Percentiles rank a stretch among this genome's conserved stretches.
These are phyloP conservation scores for Electrophaes corylata DNA, from an alignment of 2,888 invertebrate genomes.

Conservation along the genomic window DNA sequence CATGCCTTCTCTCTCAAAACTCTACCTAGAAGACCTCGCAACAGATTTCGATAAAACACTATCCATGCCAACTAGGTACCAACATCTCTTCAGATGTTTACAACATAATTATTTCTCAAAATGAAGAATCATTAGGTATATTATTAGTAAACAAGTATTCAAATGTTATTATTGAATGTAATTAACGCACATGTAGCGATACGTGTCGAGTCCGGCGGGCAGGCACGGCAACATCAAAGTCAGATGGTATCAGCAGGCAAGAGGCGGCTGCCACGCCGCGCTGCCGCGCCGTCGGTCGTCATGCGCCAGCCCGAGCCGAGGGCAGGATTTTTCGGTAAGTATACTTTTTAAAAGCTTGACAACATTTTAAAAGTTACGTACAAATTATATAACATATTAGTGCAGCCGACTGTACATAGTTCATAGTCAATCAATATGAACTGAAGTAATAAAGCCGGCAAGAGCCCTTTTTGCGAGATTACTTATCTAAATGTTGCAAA, in stretches of 20 bases:
- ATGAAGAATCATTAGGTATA: constrained; percentile 16
- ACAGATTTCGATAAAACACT: too few species aligned
- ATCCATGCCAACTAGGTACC: too few species aligned
- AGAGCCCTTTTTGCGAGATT: constrained; percentile 34
- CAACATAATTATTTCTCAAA: constrained; percentile 4
- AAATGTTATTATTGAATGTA: constrained; percentile 50
- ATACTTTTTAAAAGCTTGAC: constrained; percentile 70
- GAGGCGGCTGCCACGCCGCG: constrained; percentile 37
- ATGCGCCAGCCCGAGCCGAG: constrained; percentile 52
- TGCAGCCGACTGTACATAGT: too few species aligned
- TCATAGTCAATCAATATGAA: too few species aligned
- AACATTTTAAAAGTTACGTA: too few species aligned
- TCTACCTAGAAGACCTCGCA: too few species aligned
- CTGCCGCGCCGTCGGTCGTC: constrained; percentile 31
- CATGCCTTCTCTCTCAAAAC: too few species aligned
- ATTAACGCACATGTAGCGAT: constrained; percentile 53
- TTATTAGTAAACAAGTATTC: constrained; percentile 8
- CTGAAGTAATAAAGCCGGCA: constrained; percentile 5
- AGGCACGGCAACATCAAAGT: constrained; percentile 75
- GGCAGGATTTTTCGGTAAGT: constrained; percentile 70
- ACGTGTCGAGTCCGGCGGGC: constrained; percentile 50
- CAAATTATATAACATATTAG: too few species aligned
- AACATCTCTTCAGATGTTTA: not conserved
- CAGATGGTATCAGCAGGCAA: constrained; percentile 63
- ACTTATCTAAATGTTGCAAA: constrained; percentile 36